Base-by-base conservation (phyloP, 2,888 invertebrate species). In the Orgyia antiqua region DNA sequence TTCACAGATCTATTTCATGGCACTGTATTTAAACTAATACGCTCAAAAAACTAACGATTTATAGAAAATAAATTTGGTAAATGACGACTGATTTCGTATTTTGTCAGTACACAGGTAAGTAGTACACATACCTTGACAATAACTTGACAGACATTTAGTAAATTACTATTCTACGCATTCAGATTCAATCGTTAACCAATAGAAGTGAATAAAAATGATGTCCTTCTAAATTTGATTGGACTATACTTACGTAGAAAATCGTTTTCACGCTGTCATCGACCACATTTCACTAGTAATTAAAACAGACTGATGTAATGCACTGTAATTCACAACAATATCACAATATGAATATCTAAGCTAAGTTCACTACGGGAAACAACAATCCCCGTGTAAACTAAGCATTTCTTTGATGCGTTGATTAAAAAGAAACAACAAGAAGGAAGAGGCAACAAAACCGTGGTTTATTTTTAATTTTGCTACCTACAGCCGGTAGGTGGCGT, bases 261-360 rank as follows among this genome's bases (percentile, higher is more conserved):
- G 74, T 75, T 82, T 80, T 78, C 59, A 80, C 78, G 68, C 72
- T 79, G 82, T 83, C 83, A 80, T 84, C 70, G 67, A 74, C 73
- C 82, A 83, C 84, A 84, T 80, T 83, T 77, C 72, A 73, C 66
- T 71, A 53, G 53, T 61, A 67, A 69, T 55, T 62, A 63, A 51
- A 67, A 70, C 70, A 64, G 64, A 63, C 68, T 66, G 53, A 55
- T 60, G 49, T 47, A 64, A 51, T 58, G 56, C 31, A 50, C 50
- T 55, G 58, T 55, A 48, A 45, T 46, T 61, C 61, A 68, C 63
- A 48, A 44, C 44, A 24, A 13, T 29, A 42, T 35, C 54, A 55
- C 39, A 47, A 52, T 44, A 49, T 56, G 45, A 15, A 15, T 15
- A 15, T 4, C 51, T 56, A 58, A 54, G 23, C 21, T 37, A 57